Percentiles rank a stretch among this genome's conserved stretches.
Evolutionary conservation across 2,888 invertebrate genomes (phyloP).

Genomic region (Syrphus vitripennis): DNA sequence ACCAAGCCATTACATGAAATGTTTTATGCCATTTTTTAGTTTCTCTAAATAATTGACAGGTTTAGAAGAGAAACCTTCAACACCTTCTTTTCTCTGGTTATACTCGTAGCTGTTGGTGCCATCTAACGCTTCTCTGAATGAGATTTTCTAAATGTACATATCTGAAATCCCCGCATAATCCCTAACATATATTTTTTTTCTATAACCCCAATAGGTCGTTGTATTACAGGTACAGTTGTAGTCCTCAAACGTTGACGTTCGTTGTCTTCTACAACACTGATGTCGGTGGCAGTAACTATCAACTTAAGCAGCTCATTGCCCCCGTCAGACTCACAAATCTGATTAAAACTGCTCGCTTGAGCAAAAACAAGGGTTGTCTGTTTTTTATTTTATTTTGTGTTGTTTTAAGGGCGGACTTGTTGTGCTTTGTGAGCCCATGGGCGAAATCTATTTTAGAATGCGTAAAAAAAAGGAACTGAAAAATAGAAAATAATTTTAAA

Average conservation of each 20-base stretch:
- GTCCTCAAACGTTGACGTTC: neutral
- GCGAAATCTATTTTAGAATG: conserved; percentile 38
- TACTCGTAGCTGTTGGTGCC: neutral
- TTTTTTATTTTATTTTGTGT: neutral
- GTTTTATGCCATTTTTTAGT: conserved; percentile 15
- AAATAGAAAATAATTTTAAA: conserved; percentile 16
- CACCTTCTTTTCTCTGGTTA: neutral
- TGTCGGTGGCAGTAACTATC: conserved; percentile 22
- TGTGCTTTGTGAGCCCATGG: neutral
- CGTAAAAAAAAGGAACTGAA: conserved; percentile 1
- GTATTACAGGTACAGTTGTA: neutral
- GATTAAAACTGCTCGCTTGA: conserved; percentile 47
- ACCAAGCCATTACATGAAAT: conserved; percentile 19
- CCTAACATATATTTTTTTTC: neutral
- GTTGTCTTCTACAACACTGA: neutral
- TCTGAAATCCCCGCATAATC: conserved; percentile 4
- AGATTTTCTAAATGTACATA: conserved; percentile 2
- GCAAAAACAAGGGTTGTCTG: neutral
- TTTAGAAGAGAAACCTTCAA: conserved; percentile 22
- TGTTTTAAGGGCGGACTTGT: neutral
- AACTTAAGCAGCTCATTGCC: conserved; percentile 56
- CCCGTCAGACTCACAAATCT: conserved; percentile 63
- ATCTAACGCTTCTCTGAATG: neutral
- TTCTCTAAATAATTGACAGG: conserved; percentile 14
- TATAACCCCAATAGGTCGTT: neutral